These are phyloP conservation scores for Notothenia coriiceps DNA, from an alignment of 2,113 vertebrate species.

Conservation along the genomic window DNA sequence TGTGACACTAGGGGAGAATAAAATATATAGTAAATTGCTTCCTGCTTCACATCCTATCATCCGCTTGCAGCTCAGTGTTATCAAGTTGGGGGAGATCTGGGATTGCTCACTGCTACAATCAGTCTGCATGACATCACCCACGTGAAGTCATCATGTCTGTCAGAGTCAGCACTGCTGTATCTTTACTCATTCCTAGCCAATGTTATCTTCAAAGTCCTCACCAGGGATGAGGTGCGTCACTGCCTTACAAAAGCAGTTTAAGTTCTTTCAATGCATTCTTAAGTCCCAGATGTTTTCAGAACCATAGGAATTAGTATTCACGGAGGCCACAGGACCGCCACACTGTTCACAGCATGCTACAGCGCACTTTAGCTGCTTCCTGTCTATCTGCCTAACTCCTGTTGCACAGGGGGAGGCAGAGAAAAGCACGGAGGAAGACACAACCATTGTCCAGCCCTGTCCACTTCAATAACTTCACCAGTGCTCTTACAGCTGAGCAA, in stretches of 20 bases:
- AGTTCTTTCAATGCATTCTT: slow-evolving; percentile 31
- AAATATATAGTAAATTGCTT: slow-evolving; percentile 49
- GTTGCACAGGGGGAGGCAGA: slow-evolving; percentile 71
- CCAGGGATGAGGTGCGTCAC: slow-evolving; percentile 11
- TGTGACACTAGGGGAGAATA: slow-evolving; percentile 45
- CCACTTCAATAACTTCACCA: slow-evolving; percentile 11
- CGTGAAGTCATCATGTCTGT: slow-evolving; percentile 21
- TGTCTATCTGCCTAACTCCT: slow-evolving; percentile 76
- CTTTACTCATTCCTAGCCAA: neutral
- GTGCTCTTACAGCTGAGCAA: slow-evolving; percentile 8
- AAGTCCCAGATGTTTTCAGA: slow-evolving; percentile 40
- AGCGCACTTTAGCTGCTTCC: slow-evolving; percentile 72
- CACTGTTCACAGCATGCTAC: slow-evolving; percentile 68
- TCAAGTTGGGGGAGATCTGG: slow-evolving; percentile 19
- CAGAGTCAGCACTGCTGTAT: neutral
- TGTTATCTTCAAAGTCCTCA: slow-evolving; percentile 13
- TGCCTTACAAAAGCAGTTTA: slow-evolving; percentile 23
- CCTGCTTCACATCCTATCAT: slow-evolving; percentile 32
- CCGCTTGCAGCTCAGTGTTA: slow-evolving; percentile 10
- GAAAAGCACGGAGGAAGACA: slow-evolving; percentile 2
- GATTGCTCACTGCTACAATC: slow-evolving; percentile 19
- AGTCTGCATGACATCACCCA: slow-evolving; percentile 53
- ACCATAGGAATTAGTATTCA: slow-evolving; percentile 44
- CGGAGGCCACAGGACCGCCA: slow-evolving; percentile 52
- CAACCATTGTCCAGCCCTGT: slow-evolving; percentile 1